Evolutionary conservation across 2,113 vertebrate genomes (phyloP).

Genomic region (Alosa alosa): DNA sequence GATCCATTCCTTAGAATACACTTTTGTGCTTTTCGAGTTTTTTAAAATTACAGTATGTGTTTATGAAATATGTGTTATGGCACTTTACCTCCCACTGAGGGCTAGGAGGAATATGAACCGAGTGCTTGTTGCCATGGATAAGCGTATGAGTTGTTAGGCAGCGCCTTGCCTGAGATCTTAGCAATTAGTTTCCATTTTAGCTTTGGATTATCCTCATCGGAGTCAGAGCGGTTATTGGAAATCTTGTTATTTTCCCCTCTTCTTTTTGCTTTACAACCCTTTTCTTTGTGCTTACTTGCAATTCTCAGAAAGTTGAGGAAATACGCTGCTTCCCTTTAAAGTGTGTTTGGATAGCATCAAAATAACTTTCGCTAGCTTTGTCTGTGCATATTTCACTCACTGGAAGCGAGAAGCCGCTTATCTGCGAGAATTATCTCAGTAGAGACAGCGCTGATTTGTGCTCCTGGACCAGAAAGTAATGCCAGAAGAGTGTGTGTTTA

Average conservation of each 20-base stretch:
- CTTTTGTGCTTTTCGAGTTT: neutral
- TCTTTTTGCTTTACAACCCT: neutral
- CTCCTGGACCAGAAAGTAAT: neutral
- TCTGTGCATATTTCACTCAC: neutral
- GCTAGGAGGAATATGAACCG: neutral
- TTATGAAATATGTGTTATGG: neutral
- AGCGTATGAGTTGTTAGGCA: neutral
- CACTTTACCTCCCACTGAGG: neutral
- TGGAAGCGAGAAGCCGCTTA: neutral
- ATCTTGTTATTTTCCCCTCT: neutral
- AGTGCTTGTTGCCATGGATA: neutral
- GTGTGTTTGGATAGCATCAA: slow-evolving; percentile 12
- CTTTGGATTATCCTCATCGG: slow-evolving; percentile 15
- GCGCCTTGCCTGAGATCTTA: neutral
- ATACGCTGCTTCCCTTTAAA: slow-evolving; percentile 32
- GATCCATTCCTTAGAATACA: too few species aligned
- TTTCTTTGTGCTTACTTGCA: slow-evolving; percentile 41
- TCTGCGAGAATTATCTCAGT: neutral
- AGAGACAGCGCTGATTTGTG: neutral
- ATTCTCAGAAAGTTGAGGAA: slow-evolving; percentile 28
- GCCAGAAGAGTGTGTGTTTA: slow-evolving; percentile 30
- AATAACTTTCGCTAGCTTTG: neutral
- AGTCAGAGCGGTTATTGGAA: neutral
- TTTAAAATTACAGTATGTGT: neutral
- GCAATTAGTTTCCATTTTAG: slow-evolving; percentile 15